These are phyloP conservation scores for Carlito syrichta DNA, from an alignment of 2,113 vertebrate species.

Conservation along the genomic window DNA sequence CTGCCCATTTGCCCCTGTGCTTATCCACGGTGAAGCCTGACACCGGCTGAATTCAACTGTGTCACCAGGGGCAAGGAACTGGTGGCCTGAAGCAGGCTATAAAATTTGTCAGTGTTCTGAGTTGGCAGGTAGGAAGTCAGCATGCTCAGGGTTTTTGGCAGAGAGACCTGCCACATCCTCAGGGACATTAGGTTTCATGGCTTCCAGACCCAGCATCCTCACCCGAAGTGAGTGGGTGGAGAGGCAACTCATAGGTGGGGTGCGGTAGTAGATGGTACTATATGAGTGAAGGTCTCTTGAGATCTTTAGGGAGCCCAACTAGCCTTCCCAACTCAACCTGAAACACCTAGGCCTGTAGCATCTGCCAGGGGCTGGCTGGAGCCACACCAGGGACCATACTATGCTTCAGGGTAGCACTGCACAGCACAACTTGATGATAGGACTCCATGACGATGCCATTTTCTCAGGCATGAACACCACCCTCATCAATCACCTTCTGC, in stretches of 20 bases:
- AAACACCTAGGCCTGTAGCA: background rate
- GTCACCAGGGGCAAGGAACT: background rate
- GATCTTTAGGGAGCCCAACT: background rate
- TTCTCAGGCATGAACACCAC: background rate
- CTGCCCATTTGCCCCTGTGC: background rate
- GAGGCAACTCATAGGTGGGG: background rate
- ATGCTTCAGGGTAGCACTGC: background rate
- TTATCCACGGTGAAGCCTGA: background rate
- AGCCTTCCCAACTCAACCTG: background rate
- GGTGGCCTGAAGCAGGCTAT: background rate
- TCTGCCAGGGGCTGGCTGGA: no score
- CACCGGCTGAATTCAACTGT: background rate
- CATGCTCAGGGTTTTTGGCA: background rate
- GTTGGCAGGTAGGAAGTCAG: background rate
- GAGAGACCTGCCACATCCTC: background rate
- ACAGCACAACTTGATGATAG: background rate
- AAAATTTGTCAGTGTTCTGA: background rate
- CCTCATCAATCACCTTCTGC: background rate
- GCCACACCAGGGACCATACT: background rate
- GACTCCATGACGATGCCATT: background rate
- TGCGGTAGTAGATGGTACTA: background rate
- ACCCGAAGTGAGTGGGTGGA: accelerated
- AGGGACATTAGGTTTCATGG: no score
- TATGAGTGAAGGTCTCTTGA: background rate
- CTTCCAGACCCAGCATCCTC: background rate